These are phyloP conservation scores for Acromyrmex heyeri DNA, from an alignment of 1,140 invertebrate species.

Conservation along the genomic window DNA sequence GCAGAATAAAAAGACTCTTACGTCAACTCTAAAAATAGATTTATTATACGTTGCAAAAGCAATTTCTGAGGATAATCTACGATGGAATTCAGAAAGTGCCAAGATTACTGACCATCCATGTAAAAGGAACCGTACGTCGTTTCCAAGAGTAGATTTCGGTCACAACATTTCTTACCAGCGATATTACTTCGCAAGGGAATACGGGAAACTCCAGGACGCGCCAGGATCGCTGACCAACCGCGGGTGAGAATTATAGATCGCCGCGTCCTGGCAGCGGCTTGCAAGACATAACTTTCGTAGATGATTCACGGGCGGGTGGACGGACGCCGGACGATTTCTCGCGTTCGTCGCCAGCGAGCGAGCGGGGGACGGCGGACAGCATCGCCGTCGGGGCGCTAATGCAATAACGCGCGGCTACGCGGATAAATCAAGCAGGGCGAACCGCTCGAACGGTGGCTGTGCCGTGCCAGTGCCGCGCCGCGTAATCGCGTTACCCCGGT, in stretches of 20 bases:
- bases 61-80: background rate
- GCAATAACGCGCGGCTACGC: conserved; percentile 83
- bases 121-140: background rate
- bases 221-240: conserved; percentile 50
- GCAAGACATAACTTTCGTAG: conserved; percentile 77
- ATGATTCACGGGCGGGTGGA: conserved; percentile 77
- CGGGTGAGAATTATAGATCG: conserved; percentile 61
- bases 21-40: background rate
- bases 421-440: conserved; percentile 84
- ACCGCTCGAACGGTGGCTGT: conserved; percentile 57
- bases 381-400: conserved; percentile 79
- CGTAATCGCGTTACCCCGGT: conserved; percentile 82
- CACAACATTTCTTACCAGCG: background rate
- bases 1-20: background rate
- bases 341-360: conserved; percentile 47
- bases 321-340: conserved; percentile 59
- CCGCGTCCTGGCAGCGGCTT: conserved; percentile 54
- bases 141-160: conserved; percentile 1
- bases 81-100: background rate
- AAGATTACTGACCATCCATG: background rate
- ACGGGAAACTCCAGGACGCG: conserved; percentile 13
- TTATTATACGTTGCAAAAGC: background rate
- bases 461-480: conserved; percentile 68
- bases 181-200: conserved; percentile 9
- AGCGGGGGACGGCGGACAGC: conserved; percentile 50